Evolutionary conservation across 2,797 vertebrate species (phyloP).

Genomic region (Loris lydekkerianus): DNA sequence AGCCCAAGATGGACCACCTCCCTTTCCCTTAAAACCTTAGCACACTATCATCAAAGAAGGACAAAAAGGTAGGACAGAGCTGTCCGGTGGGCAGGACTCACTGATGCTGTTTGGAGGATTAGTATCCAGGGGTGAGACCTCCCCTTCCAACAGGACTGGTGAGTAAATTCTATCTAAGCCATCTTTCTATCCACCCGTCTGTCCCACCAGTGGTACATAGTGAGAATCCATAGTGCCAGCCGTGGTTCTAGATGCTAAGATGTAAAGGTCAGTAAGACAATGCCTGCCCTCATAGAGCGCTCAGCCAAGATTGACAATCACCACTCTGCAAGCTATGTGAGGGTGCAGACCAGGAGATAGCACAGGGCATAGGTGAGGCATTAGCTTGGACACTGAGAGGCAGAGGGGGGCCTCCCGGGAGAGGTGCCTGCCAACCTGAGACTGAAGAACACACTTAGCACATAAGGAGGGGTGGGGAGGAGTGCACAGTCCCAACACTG

Average conservation of each 20-base stretch:
- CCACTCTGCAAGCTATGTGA: background rate
- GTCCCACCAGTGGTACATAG: background rate
- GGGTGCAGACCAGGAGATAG: background rate
- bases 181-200: background rate
- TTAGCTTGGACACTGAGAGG: background rate
- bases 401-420: background rate
- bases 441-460: background rate
- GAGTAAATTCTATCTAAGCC: background rate
- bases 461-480: background rate
- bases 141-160: background rate
- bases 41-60: background rate
- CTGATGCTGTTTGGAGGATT: background rate
- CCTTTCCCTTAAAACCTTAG: background rate
- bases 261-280: background rate
- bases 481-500: fast-evolving
- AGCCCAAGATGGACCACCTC: background rate
- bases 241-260: background rate
- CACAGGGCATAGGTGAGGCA: background rate
- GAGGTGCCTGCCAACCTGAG: background rate
- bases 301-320: background rate
- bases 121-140: background rate
- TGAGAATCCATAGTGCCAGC: background rate
- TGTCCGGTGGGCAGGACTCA: background rate
- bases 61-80: background rate
- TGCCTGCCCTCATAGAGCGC: background rate